Evolutionary conservation across 2,113 vertebrate genomes (phyloP).

Genomic region (Hippotragus niger): DNA sequence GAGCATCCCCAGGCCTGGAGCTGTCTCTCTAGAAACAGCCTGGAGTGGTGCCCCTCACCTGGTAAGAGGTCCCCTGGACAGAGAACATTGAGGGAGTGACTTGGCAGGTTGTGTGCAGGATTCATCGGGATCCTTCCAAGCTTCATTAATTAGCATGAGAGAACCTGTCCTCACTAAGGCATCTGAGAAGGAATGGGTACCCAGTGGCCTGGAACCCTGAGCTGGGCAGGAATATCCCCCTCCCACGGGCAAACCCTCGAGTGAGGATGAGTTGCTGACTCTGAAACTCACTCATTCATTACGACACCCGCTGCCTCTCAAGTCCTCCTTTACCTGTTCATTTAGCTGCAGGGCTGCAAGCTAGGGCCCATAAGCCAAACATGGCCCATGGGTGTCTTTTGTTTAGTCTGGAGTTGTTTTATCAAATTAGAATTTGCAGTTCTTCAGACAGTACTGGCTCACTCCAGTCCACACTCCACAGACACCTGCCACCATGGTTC

Average conservation of each 20-base stretch:
- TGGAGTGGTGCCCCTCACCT: not conserved
- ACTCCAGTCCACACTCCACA: not conserved
- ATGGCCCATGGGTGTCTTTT: not conserved
- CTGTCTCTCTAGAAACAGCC: not conserved
- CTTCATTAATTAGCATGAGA: not conserved
- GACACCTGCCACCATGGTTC: not conserved
- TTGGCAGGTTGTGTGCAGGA: not conserved
- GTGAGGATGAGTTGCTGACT: not conserved
- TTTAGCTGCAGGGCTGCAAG: not conserved
- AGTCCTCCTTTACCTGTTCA: not conserved
- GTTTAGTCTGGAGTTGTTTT: not conserved
- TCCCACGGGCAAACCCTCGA: not conserved
- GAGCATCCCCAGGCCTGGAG: not conserved
- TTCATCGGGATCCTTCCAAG: not conserved
- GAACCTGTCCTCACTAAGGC: not conserved
- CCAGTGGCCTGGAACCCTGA: not conserved
- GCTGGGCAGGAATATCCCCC: not conserved
- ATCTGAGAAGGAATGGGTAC: not conserved
- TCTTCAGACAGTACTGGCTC: not conserved
- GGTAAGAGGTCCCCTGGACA: not conserved
- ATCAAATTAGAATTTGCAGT: not conserved
- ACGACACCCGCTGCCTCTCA: not conserved
- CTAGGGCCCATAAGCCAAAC: not conserved
- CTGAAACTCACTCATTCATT: not conserved
- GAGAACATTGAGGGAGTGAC: not conserved